phyloP scores from a whole-genome alignment of 2,797 vertebrate species.

The Spinibarbus caldwelli region DNA sequence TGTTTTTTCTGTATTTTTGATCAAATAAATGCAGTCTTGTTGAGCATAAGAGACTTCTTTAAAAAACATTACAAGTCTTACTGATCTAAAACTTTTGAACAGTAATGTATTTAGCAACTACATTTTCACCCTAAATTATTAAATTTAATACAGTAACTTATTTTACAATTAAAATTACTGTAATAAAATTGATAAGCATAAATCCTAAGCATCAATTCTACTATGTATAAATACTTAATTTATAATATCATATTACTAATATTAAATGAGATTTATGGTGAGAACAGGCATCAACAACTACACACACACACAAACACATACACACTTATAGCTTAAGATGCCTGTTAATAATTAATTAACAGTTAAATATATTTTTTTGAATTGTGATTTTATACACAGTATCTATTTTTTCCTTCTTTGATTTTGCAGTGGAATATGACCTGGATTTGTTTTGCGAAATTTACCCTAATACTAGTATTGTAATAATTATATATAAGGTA shows the following conservation, averaged over 20 bases:
- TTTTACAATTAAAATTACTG: background rate
- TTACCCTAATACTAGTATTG: constrained; percentile 4
- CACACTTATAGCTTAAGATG: background rate
- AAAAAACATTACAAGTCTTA: too few relatives aligned
- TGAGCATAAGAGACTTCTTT: too few relatives aligned
- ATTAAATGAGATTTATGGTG: background rate
- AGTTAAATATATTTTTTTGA: background rate
- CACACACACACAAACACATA: too few relatives aligned
- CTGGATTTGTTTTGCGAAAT: background rate
- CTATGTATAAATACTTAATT: background rate
- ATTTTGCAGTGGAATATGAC: background rate
- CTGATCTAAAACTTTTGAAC: too few relatives aligned
- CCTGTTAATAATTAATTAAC: background rate
- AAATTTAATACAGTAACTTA: background rate
- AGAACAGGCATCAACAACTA: background rate
- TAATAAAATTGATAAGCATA: background rate
- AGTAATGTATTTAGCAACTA: too few relatives aligned
- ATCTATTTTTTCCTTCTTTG: background rate
- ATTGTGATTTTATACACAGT: too few relatives aligned
- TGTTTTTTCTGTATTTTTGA: too few relatives aligned
- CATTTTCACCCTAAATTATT: too few relatives aligned
- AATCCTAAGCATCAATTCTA: background rate
- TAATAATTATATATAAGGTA: background rate
- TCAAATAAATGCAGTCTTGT: too few relatives aligned
- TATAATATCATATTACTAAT: background rate